Evolutionary conservation across 2,797 vertebrate species (phyloP).

Genomic region (Tarsius wallacei): DNA sequence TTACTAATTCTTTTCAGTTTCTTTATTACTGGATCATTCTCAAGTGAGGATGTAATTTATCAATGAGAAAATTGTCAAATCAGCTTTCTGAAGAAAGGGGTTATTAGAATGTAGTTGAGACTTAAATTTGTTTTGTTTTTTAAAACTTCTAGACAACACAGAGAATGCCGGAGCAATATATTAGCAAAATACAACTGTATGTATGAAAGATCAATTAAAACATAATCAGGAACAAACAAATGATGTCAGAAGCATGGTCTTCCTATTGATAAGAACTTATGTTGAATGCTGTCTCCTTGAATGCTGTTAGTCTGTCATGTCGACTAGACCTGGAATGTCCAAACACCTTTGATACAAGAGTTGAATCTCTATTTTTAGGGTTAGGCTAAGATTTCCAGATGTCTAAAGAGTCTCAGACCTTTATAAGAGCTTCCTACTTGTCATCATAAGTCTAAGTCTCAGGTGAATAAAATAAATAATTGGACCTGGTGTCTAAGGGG

Average conservation of each 20-base stretch:
- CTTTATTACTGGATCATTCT: background rate
- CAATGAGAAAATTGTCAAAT: conserved; percentile 24
- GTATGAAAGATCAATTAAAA: background rate
- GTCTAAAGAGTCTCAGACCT: background rate
- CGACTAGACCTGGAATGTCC: background rate
- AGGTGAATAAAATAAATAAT: conserved; percentile 7
- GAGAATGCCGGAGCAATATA: background rate
- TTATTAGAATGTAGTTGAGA: background rate
- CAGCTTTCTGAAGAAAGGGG: background rate
- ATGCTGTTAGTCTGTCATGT: background rate
- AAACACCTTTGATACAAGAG: background rate
- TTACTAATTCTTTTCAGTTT: background rate
- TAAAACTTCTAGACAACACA: background rate
- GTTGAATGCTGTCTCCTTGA: background rate
- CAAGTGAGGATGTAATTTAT: background rate
- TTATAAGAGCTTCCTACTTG: background rate
- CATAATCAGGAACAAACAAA: background rate
- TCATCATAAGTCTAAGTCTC: background rate
- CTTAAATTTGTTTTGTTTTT: background rate
- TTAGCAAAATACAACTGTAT: background rate
- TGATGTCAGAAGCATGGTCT: background rate
- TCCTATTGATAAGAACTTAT: background rate
- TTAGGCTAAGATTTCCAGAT: background rate
- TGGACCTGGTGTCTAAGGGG: background rate
- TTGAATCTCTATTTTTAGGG: conserved; percentile 38